Conservation (phyloP, 2,113 vertebrate species). For the Burhinus oedicnemus region DNA sequence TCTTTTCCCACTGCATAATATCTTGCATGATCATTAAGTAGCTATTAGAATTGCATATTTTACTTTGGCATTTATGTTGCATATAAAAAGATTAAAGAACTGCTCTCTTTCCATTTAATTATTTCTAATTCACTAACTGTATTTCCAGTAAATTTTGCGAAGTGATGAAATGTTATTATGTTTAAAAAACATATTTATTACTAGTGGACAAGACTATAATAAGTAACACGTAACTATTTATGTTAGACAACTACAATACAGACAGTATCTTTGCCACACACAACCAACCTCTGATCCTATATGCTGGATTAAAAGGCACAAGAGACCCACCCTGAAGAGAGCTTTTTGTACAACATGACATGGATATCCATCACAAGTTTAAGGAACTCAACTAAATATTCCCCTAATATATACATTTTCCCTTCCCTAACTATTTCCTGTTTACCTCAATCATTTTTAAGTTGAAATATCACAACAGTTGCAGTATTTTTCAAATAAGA, state of each 20-base stretch:
- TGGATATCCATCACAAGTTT: background rate
- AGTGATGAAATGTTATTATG: background rate
- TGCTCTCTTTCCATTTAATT: background rate
- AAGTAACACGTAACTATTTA: background rate
- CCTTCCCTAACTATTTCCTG: background rate
- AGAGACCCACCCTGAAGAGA: background rate
- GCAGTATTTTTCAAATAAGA: background rate
- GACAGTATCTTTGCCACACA: background rate
- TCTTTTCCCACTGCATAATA: background rate
- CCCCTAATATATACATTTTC: background rate
- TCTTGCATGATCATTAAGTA: background rate
- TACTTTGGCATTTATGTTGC: background rate
- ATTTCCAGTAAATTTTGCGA: background rate
- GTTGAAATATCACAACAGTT: background rate
- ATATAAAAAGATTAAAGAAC: conserved; percentile 13
- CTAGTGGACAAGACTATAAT: background rate
- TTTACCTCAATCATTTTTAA: background rate
- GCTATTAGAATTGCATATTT: conserved; percentile 1
- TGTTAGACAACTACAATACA: background rate
- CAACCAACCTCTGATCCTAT: background rate
- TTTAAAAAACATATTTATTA: background rate
- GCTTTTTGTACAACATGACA: background rate
- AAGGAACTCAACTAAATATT: background rate
- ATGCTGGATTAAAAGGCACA: background rate
- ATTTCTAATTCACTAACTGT: background rate